Evolutionary conservation across 2,888 invertebrate genomes (phyloP), one percentile per base, ranked within the genome.

Genomic region (Euplexia lucipara): DNA sequence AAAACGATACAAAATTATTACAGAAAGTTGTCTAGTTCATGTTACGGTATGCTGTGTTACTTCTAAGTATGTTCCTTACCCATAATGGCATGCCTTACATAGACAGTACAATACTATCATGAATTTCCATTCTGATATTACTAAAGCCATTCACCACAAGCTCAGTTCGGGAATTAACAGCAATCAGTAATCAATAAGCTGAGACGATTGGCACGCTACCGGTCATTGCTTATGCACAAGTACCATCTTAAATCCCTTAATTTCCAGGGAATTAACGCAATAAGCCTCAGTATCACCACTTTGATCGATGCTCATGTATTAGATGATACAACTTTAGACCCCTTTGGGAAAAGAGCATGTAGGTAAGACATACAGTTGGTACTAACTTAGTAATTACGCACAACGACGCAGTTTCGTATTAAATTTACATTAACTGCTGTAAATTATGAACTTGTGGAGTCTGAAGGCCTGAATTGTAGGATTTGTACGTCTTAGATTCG

Each of bases 401-500:
- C 52, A 22, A 26, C 37, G 56, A 48, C 20, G 35, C 73, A 74
- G 74, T 74, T 78, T 60, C 42, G 44, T 75, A 75, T 79, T 49
- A 74, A 74, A 74, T 74, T 79, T 79, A 75, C 45, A 52, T 60
- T 58, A 79, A 79, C 69, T 74, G 42, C 60, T 75, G 56, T 78
- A 41, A 74, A 42, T 75, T 64, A 75, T 79, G 58, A 70, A 75
- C 58, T 70, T 44, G 51, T 20, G 20, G 75, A 44, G 62, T 54
- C 49, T 39, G 30, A 61, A 58, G 79, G 42, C 45, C 63, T 41
- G 53, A 60, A 64, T 70, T 47, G 26, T 54, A 59, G 64, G 34
- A 70, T 56, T 70, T 56, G 56, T 60, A 47, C 16, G 60, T 49
- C 35, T 70, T n/a, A n/a, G n/a, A n/a, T 61, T 45, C n/a, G 35